Base-by-base conservation (phyloP, 1,140 invertebrate species). In the Ooceraea biroi region DNA sequence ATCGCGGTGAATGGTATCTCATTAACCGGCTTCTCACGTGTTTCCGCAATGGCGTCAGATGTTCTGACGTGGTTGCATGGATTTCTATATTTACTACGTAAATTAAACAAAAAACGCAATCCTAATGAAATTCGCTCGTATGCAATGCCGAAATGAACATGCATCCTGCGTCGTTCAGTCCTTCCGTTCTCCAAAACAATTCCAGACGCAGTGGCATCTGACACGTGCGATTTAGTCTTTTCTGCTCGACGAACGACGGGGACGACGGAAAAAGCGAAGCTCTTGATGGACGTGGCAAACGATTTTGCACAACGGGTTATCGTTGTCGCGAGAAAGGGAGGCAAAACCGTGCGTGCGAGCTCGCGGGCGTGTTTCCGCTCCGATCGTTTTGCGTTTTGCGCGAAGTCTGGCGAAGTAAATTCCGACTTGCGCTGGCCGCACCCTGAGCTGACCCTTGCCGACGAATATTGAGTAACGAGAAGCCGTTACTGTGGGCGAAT, bases 21-120 rank as follows among this genome's bases (percentile, higher is more conserved):
- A 58, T 80, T 80, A 80, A 44, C 76, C 65, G 66, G 71, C 36
- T 80, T 80, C 76, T 80, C 76, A 80, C 65, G 36, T 58, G 65
- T 36, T 80, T 69, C 65, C 76, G 65, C 76, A 46, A 44, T 58
- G 25, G 22, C 65, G 36, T 80, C 65, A 71, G 36, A 71, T 80
- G 22, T 57, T 41, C 17, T n/a, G 22, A 8, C 76, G 50, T 57
- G 36, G 7, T 19, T 66, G 27, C 60, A 25, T 27, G 8, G 60
- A 66, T 66, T 27, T n/a, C 44, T 14, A 19, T 36, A 17, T 76
- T 76, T 36, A 36, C 36, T 36, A 36, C 2, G 7, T 36, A 36
- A 7, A 36, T 3, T 2, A 36, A 36, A 36, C 2, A 36, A 36
- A 36, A 2, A 36, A 36, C 7, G 7, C 36, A 36, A 36, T 36